Base-by-base conservation (phyloP, 2,113 vertebrate genomes). In the Heterotis niloticus region DNA sequence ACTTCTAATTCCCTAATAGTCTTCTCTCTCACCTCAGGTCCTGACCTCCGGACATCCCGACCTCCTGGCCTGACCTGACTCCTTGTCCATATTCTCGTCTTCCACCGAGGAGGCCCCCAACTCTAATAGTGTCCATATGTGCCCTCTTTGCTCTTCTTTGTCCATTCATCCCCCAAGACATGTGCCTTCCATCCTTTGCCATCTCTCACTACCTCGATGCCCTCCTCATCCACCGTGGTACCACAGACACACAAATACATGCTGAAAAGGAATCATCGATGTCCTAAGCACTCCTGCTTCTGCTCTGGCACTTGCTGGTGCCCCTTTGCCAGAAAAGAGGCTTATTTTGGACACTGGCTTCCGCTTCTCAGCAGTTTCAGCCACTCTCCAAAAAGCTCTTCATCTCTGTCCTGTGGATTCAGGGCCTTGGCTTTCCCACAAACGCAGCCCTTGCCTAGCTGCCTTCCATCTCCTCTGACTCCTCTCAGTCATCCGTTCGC, bases 41-140 rank as follows among this genome's bases (percentile, higher is more conserved):
- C 34, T 44, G 34, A 44, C 34, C 34, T 44, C 59, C 11, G 59
- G 20, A 20, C 59, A 20, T 62, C 81, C 80, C 86, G 86, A 86
- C 82, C 83, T 84, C 82, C 73, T 84, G 85, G 85, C 82, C 86
- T 82, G 77, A 68, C 28, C 80, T 80, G 79, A 18, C 84, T 71
- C 62, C 65, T 44, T 56, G 79, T 69, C 59, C 64, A 73, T 78
- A 73, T 66, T 24, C 7, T 23, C 17, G 34, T 69, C 12, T 20
- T 44, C 29, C 5, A 34, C 56, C 80, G 79, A 68, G 76, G 82
- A 80, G 29, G 85, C 1, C 76, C 77, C 68, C 75, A 81, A 83
- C 87, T 86, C 76, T 78, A 77, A 78, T 1, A 29, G 82, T 26
- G 51, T 18, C 34, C 28, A 44, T 20, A 18, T 68, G 24, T 78